These are phyloP conservation scores for Chorisops tibialis DNA, from an alignment of 2,888 invertebrate species.

Conservation along the genomic window DNA sequence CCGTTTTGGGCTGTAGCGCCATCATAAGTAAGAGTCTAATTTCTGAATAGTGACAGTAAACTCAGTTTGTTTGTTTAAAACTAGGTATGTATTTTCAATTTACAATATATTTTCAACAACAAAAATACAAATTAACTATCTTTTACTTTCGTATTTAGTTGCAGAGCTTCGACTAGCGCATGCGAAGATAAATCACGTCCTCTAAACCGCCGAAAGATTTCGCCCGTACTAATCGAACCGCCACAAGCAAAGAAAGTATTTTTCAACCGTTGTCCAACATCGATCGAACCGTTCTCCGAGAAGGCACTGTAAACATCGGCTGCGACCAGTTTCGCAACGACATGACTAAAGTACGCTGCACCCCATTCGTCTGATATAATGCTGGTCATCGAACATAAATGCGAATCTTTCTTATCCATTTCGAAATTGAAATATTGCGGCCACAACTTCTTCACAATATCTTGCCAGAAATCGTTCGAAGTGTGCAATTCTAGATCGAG, in stretches of 20 bases:
- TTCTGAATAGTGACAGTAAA: too few relatives aligned
- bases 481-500: constrained; percentile 81
- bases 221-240: constrained; percentile 75
- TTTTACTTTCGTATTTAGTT: constrained; percentile 35
- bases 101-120: too few relatives aligned
- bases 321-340: constrained; percentile 87
- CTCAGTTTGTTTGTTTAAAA: too few relatives aligned
- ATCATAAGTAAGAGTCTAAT: too few relatives aligned
- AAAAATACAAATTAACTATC: not conserved
- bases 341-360: constrained; percentile 78
- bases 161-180: constrained; percentile 62
- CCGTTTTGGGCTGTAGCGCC: too few relatives aligned
- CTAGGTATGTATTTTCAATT: too few relatives aligned
- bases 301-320: constrained; percentile 88
- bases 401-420: constrained; percentile 73
- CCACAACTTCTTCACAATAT: constrained; percentile 75
- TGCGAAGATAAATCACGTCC: constrained; percentile 88
- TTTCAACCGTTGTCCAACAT: constrained; percentile 68
- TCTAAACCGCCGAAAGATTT: constrained; percentile 85
- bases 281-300: constrained; percentile 52
- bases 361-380: constrained; percentile 82
- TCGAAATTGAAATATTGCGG: constrained; percentile 70
- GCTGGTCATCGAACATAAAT: constrained; percentile 79
- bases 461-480: constrained; percentile 76
- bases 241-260: constrained; percentile 81